Percentiles rank a stretch among this genome's conserved stretches.
Conservation (phyloP, 2,888 invertebrate species). For the Chelonus formosanus region DNA sequence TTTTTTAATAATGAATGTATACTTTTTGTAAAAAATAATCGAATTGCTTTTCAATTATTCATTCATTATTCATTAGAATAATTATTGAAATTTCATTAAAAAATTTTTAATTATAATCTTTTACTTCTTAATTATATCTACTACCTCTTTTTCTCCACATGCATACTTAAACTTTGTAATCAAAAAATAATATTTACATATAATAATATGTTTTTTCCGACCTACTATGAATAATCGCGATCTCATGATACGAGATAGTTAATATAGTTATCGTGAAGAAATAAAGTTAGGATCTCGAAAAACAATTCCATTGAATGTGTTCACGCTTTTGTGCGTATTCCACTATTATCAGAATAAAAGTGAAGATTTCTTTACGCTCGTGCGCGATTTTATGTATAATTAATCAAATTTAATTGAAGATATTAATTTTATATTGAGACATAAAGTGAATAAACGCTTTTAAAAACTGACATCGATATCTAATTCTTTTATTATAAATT, state of each 20-base stretch:
- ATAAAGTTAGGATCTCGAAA: background rate
- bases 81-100: too few species aligned
- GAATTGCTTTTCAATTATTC: too few species aligned
- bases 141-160: slow-evolving; percentile 15
- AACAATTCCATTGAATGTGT: background rate
- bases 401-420: slow-evolving; percentile 11
- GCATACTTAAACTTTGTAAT: too few species aligned
- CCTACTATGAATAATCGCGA: background rate
- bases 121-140: background rate
- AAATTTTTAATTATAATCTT: too few species aligned
- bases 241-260: background rate
- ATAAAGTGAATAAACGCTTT: slow-evolving; percentile 20
- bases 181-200: too few species aligned
- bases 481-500: background rate
- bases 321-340: background rate
- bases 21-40: too few species aligned
- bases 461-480: background rate
- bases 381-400: slow-evolving; percentile 13
- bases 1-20: too few species aligned
- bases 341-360: background rate
- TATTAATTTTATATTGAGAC: slow-evolving; percentile 15
- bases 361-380: slow-evolving; percentile 19
- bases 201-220: too few species aligned
- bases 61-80: too few species aligned
- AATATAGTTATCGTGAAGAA: slow-evolving; percentile 1